phyloP scores from a whole-genome alignment of 2,797 vertebrate genomes.

The Etheostoma perlongum region DNA sequence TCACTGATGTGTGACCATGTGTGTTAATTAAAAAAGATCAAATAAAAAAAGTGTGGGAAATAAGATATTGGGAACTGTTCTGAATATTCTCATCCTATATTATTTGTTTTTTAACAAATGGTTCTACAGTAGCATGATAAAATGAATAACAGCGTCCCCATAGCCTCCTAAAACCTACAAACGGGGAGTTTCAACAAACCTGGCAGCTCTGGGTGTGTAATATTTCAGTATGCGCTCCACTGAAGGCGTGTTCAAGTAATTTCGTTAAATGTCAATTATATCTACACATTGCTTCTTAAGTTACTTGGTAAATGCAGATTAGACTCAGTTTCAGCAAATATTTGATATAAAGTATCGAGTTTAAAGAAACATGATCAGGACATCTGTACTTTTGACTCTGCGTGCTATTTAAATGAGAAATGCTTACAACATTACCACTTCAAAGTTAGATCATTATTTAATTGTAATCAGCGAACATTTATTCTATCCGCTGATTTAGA shows the following conservation, averaged over 20 bases:
- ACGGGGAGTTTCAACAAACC: slow-evolving; percentile 37
- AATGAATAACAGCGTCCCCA: too few species aligned
- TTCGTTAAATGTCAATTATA: accelerated
- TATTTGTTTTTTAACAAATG: neutral
- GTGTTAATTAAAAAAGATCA: neutral
- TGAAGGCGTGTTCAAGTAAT: slow-evolving; percentile 28
- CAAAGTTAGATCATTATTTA: too few species aligned
- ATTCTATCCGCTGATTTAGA: too few species aligned
- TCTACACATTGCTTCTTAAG: too few species aligned
- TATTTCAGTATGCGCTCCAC: slow-evolving; percentile 66
- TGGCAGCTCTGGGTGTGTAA: slow-evolving; percentile 52
- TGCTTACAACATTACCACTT: too few species aligned
- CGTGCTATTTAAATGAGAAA: neutral
- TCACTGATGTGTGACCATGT: neutral
- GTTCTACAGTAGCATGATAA: neutral
- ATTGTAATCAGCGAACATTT: neutral
- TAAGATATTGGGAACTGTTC: neutral
- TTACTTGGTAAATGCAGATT: neutral
- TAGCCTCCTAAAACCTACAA: neutral
- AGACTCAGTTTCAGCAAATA: neutral
- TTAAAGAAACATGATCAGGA: neutral
- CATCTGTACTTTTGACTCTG: neutral
- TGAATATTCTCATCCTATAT: accelerated
- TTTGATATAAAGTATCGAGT: neutral
- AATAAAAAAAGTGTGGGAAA: neutral